These are phyloP conservation scores for Pantelozetes paolii DNA, from an alignment of 2,888 invertebrate species.

Conservation along the genomic window DNA sequence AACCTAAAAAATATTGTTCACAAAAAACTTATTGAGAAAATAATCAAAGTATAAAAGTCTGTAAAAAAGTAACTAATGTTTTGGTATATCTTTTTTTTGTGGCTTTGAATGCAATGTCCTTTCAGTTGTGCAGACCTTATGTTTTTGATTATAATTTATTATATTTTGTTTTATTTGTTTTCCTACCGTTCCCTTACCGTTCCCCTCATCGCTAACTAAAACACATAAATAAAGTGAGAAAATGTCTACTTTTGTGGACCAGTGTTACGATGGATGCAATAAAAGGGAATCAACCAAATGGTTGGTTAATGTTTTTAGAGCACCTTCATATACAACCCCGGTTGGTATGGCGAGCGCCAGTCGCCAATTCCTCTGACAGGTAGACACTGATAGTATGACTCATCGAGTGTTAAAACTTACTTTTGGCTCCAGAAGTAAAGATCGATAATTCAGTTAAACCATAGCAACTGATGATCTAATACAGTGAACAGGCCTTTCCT, in stretches of 20 bases:
- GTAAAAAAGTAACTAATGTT: neutral
- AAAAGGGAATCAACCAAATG: conserved; percentile 16
- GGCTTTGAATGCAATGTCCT: neutral
- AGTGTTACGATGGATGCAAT: neutral
- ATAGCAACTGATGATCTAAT: conserved; percentile 22
- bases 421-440: neutral
- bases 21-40: neutral
- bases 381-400: conserved; percentile 24
- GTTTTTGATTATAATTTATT: conserved; percentile 17
- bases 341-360: neutral
- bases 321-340: neutral
- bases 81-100: neutral
- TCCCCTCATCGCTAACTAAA: conserved; percentile 3
- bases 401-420: conserved; percentile 2
- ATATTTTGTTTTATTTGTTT: neutral
- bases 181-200: no score
- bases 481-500: conserved; percentile 3
- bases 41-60: neutral
- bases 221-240: conserved; percentile 11
- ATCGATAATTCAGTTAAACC: conserved; percentile 25
- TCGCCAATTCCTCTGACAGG: conserved; percentile 15
- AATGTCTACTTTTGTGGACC: neutral
- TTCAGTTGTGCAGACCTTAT: neutral
- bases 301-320: neutral
- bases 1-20: no score